Evolutionary conservation across 1,140 invertebrate species (phyloP).

Genomic region (Macrobrachium rosenbergii): DNA sequence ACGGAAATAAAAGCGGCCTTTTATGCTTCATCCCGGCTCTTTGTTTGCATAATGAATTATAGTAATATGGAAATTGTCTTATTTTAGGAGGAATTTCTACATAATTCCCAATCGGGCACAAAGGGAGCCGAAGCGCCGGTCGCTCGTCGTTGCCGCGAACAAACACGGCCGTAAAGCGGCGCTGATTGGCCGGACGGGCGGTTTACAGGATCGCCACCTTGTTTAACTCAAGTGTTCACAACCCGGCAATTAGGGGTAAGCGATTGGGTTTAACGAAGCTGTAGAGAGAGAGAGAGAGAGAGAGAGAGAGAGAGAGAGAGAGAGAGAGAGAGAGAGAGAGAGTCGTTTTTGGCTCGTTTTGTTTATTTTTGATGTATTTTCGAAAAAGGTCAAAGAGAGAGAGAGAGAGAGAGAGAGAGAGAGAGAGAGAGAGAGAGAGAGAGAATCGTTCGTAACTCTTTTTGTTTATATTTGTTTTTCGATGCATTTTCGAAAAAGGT

Average conservation of each 20-base stretch:
- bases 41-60: slow-evolving; percentile 48
- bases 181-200: slow-evolving; percentile 30
- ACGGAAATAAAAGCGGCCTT: slow-evolving; percentile 8
- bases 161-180: slow-evolving; percentile 29
- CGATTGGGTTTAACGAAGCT: slow-evolving; percentile 46
- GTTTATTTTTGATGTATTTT: too few species aligned
- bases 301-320: too few species aligned
- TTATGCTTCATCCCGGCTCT: slow-evolving; percentile 4
- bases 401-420: too few species aligned
- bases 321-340: too few species aligned
- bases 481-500: too few species aligned
- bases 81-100: slow-evolving; percentile 35
- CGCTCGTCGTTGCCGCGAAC: slow-evolving; percentile 19
- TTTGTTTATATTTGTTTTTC: too few species aligned
- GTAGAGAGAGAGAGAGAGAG: too few species aligned
- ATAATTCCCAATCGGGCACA: slow-evolving; percentile 27
- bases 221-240: slow-evolving; percentile 49
- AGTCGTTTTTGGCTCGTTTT: too few species aligned
- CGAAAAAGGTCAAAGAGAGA: too few species aligned
- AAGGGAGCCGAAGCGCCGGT: slow-evolving; percentile 12
- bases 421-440: too few species aligned
- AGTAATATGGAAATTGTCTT: slow-evolving; percentile 45
- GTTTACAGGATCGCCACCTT: slow-evolving; percentile 46
- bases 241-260: slow-evolving; percentile 45
- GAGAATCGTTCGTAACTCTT: too few species aligned